These are phyloP conservation scores for Aphaenogaster floridana DNA, from an alignment of 1,140 invertebrate species.

Conservation along the genomic window DNA sequence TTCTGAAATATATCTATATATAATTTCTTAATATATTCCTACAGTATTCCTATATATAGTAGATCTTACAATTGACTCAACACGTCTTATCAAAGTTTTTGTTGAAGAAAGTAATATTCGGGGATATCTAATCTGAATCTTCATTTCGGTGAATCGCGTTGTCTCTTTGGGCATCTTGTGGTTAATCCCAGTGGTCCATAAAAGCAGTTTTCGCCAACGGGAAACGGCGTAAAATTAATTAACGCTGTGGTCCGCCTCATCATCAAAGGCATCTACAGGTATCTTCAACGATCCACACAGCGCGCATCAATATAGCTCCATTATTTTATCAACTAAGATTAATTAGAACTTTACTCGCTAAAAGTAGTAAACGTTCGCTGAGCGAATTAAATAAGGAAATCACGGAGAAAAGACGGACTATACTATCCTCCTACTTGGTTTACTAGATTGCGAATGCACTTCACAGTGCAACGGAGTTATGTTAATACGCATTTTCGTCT, in stretches of 20 bases:
- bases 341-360: conserved; percentile 33
- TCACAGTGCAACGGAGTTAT: conserved; percentile 34
- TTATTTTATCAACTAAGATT: conserved; percentile 50
- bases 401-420: not conserved
- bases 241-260: not conserved
- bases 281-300: not conserved
- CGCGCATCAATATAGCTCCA: conserved; percentile 15
- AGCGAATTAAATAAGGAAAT: conserved; percentile 11
- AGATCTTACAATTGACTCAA: not conserved
- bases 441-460: conserved; percentile 17
- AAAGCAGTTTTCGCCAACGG: conserved; percentile 14
- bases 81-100: not conserved
- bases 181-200: conserved; percentile 36
- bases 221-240: conserved; percentile 51
- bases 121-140: conserved; percentile 5
- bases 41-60: not conserved
- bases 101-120: not conserved
- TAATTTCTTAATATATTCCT: not conserved
- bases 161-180: not conserved
- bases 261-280: conserved; percentile 24
- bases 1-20: not conserved
- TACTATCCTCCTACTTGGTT: not conserved
- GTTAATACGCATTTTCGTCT: conserved; percentile 56
- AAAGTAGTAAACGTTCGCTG: not conserved
- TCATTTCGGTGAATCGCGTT: conserved; percentile 35